Conservation (phyloP, 2,888 invertebrate species). For the Leptura quadrifasciata region DNA sequence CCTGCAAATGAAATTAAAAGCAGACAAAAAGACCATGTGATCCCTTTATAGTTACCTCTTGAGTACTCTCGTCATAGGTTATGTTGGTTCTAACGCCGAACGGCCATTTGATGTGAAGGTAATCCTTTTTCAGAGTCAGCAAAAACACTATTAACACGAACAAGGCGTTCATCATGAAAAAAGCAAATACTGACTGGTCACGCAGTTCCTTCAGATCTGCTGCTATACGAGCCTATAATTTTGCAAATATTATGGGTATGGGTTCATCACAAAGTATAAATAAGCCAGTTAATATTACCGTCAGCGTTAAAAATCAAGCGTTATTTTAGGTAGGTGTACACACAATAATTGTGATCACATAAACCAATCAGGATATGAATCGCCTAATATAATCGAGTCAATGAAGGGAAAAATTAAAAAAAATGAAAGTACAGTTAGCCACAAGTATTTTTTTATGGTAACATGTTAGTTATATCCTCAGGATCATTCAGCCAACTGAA, state of each 20-base stretch:
- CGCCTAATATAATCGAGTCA: too few relatives aligned
- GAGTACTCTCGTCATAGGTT: slow-evolving; percentile 90
- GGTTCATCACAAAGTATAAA: not conserved
- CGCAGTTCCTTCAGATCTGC: slow-evolving; percentile 94
- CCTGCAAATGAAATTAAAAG: slow-evolving; percentile 44
- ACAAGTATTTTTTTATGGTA: too few relatives aligned
- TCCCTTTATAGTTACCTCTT: slow-evolving; percentile 86
- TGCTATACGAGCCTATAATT: slow-evolving; percentile 91
- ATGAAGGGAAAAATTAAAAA: too few relatives aligned
- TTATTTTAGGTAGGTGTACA: not conserved
- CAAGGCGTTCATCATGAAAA: slow-evolving; percentile 99
- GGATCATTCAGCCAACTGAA: too few relatives aligned
- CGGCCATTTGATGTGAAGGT: slow-evolving; percentile 97
- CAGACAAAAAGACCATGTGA: slow-evolving; percentile 61
- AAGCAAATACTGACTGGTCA: slow-evolving; percentile 95
- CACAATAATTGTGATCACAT: not conserved
- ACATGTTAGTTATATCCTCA: too few relatives aligned
- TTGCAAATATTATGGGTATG: slow-evolving; percentile 49
- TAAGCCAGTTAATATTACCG: not conserved
- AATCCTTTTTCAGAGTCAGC: slow-evolving; percentile 98
- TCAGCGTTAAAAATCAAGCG: not conserved
- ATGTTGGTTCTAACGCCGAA: slow-evolving; percentile 95
- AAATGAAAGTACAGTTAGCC: too few relatives aligned
- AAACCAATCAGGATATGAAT: too few relatives aligned
- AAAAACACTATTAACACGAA: slow-evolving; percentile 99